Conservation (phyloP, 2,113 vertebrate genomes). For the Lepidothrix coronata region DNA sequence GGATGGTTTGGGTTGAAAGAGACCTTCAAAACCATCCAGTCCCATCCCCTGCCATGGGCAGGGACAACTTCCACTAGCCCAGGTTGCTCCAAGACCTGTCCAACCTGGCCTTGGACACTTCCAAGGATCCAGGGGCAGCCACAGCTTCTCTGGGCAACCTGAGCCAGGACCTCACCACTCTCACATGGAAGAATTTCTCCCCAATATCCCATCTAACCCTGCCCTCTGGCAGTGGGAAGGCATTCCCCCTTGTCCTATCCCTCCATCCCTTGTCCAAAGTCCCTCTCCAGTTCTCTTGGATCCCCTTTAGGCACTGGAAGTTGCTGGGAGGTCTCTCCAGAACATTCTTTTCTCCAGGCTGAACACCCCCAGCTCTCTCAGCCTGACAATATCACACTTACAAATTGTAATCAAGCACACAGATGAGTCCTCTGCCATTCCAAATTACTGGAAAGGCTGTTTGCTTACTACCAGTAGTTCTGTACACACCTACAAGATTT, state of each 20-base stretch:
- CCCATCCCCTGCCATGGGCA: accelerated
- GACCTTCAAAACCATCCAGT: not conserved
- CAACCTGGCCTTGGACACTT: accelerated
- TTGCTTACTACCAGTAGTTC: not conserved
- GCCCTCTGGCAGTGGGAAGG: not conserved
- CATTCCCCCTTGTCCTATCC: not conserved
- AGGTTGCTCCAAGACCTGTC: accelerated
- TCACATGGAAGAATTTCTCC: not conserved
- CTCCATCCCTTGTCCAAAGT: not conserved
- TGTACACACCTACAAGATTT: not conserved
- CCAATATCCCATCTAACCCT: accelerated
- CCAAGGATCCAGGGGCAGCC: not conserved
- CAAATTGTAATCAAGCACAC: not conserved
- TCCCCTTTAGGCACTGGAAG: not conserved
- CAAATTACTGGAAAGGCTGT: not conserved
- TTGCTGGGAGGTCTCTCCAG: not conserved
- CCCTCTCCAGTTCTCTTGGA: not conserved
- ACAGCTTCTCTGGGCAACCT: not conserved
- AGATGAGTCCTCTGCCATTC: not conserved
- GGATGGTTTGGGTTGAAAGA: not conserved
- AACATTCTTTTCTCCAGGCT: not conserved
- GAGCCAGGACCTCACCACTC: accelerated
- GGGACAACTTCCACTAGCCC: accelerated
- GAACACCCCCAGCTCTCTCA: not conserved
- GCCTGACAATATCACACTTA: not conserved